Base-by-base conservation (phyloP, 2,888 invertebrate species). In the Enoplolaimus lenunculus region DNA sequence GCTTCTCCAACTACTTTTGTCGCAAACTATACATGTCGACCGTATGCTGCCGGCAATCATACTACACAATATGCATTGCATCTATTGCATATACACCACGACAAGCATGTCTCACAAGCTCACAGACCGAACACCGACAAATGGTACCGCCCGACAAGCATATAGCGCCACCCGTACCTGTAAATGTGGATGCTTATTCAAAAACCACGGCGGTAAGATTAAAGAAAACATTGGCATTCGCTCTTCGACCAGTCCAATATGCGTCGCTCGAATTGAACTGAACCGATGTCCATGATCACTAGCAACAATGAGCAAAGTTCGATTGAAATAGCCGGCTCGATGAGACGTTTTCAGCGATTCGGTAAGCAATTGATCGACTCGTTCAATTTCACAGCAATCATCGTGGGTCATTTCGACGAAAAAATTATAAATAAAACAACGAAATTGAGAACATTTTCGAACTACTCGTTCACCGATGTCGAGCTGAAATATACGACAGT, bases 181-280 rank as follows among this genome's bases (percentile, higher is more conserved):
- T n/a, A n/a, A n/a, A n/a, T n/a, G n/a, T n/a, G 70, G 70, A 67
- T 70, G 30, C 26, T 68, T 70, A 3, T 31, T 3, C 28, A 67
- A 70, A 67, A 70, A 70, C 70, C 70, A 70, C 2, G 3, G 29
- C 57, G 70, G 70, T 30, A 70, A 66, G 26, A 28, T 21, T 28
- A 70, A 35, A 1, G 28, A n/a, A 35, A 70, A 70, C 68, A 70
- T 70, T 2, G 70, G 70, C 67, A 45, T 34, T 1, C 70, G 67
- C 59, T 70, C 70, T 69, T 70, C 70, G 7, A 70, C 26, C 21
- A 70, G 68, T 31, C 70, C 70, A 1, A 70, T 35, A n/a, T 68
- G 33, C n/a, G 70, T 70, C 28, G 21, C 62, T 2, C 69, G 26
- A 2, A 69, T 2, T 26, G 2, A 2, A 2, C n/a, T 33, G 31